Evolutionary conservation across 2,113 vertebrate species (phyloP).

Genomic region (Thunnus maccoyii): DNA sequence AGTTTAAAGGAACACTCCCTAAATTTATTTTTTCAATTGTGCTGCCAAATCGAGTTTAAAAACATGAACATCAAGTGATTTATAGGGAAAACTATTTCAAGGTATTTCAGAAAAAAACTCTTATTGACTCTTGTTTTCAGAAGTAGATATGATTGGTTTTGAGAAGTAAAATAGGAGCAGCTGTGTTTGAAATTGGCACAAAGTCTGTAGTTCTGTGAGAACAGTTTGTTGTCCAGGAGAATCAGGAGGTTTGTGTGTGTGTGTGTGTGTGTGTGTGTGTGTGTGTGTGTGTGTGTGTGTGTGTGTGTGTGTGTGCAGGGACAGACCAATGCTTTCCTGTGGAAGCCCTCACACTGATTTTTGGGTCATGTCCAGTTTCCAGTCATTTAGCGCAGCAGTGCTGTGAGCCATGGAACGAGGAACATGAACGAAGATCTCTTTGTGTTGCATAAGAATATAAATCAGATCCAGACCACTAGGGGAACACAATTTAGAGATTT

Average conservation of each 20-base stretch:
- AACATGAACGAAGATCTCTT: slow-evolving; percentile 31
- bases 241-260: not conserved
- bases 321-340: slow-evolving; percentile 58
- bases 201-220: not conserved
- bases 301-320: slow-evolving; percentile 21
- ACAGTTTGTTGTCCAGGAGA: not conserved
- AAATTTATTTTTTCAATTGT: not conserved
- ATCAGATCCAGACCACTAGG: slow-evolving; percentile 42
- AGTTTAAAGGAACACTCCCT: too few relatives aligned
- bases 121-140: too few relatives aligned
- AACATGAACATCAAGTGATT: not conserved
- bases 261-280: slow-evolving; percentile 2
- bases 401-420: slow-evolving; percentile 14
- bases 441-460: slow-evolving; percentile 40
- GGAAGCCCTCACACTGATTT: slow-evolving; percentile 58
- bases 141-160: not conserved
- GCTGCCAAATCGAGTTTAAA: slow-evolving; percentile 1
- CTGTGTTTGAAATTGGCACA: slow-evolving; percentile 33
- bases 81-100: too few relatives aligned
- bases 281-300: not conserved
- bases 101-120: too few relatives aligned
- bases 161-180: slow-evolving; percentile 19
- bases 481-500: slow-evolving; percentile 1
- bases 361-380: slow-evolving; percentile 55
- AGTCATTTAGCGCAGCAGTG: slow-evolving; percentile 27